These are phyloP conservation scores for Adineta ricciae DNA, from an alignment of 2,888 invertebrate species.

Conservation along the genomic window DNA sequence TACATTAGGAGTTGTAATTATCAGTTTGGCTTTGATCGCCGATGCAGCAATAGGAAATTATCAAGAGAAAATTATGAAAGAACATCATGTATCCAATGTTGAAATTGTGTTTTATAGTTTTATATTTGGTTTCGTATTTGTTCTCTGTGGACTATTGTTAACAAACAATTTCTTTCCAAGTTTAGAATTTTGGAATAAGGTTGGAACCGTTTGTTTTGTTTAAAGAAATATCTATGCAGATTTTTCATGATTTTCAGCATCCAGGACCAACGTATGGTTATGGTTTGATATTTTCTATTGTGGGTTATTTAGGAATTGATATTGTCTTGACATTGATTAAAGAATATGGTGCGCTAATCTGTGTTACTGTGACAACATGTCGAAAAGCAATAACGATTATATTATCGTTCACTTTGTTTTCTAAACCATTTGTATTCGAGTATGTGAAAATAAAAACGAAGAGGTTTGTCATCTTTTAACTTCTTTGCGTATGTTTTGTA, in stretches of 20 bases:
- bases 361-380: constrained; percentile 68
- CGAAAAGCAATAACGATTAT: constrained; percentile 78
- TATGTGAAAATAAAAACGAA: constrained; percentile 62
- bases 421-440: constrained; percentile 83
- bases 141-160: constrained; percentile 32
- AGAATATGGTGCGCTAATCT: constrained; percentile 76
- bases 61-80: constrained; percentile 64
- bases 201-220: not conserved
- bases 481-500: constrained; percentile 63
- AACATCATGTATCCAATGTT: constrained; percentile 24
- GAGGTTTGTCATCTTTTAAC: no score
- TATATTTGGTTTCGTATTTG: not conserved
- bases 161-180: constrained; percentile 23
- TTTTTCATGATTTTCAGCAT: constrained; percentile 42
- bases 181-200: constrained; percentile 21
- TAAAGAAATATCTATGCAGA: not conserved
- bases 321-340: constrained; percentile 79
- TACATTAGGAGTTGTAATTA: constrained; percentile 52
- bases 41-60: constrained; percentile 92
- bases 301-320: constrained; percentile 84
- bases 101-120: constrained; percentile 27
- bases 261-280: constrained; percentile 69
- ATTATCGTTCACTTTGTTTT: constrained; percentile 81
- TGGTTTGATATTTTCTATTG: constrained; percentile 71
- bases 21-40: constrained; percentile 71